Evolutionary conservation across 2,797 vertebrate genomes (phyloP).

Genomic region (Anguilla obscura): DNA sequence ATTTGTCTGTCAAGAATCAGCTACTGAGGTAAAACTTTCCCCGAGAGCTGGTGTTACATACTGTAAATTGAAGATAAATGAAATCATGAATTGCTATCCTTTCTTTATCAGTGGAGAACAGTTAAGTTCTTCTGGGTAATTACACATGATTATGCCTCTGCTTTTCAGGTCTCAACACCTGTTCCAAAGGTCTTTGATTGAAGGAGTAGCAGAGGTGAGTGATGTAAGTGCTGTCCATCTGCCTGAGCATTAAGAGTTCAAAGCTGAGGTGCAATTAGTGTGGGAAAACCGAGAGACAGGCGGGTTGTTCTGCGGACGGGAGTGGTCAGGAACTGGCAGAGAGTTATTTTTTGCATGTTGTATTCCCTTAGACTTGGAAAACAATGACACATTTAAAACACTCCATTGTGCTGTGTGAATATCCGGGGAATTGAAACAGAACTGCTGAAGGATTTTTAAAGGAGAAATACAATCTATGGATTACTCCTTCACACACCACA

Average conservation of each 20-base stretch:
- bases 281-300: constrained; percentile 4
- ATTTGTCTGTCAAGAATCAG: not conserved
- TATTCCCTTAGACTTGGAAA: not conserved
- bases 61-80: not conserved
- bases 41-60: not conserved
- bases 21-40: not conserved
- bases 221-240: not conserved
- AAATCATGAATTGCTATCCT: not conserved
- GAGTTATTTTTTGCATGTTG: constrained; percentile 16
- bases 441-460: constrained; percentile 2
- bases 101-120: not conserved
- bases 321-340: constrained; percentile 13
- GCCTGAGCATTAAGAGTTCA: not conserved
- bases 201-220: not conserved
- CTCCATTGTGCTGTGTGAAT: constrained; percentile 22
- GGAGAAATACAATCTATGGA: not conserved
- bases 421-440: constrained; percentile 21
- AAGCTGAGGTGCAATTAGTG: not conserved
- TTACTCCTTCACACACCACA: not conserved
- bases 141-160: not conserved
- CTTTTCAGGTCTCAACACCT: constrained; percentile 16
- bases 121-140: not conserved
- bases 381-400: not conserved
- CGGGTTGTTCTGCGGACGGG: not conserved
- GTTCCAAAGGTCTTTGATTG: constrained; percentile 6